Percentiles rank a stretch among this genome's conserved stretches.
Evolutionary conservation across 2,888 invertebrate species (phyloP).

Genomic region (Xiphydria camelus): DNA sequence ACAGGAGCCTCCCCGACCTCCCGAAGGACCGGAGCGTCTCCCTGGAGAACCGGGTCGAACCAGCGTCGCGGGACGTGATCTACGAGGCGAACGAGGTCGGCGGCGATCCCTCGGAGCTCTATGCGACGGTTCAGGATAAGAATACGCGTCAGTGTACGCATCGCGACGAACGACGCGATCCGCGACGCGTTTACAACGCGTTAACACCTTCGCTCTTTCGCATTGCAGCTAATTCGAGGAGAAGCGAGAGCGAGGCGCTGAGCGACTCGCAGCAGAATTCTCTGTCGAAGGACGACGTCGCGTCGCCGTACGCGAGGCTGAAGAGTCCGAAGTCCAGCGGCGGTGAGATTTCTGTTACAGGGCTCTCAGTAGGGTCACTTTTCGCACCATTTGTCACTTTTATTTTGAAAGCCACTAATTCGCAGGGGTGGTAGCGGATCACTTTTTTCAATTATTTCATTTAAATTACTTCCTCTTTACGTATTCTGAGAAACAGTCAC

Average conservation of each 20-base stretch:
- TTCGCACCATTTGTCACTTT: too few relatives aligned
- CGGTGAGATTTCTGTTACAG: too few relatives aligned
- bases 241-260: conserved; percentile 52
- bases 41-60: conserved; percentile 49
- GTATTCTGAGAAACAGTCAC: too few relatives aligned
- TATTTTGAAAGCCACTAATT: too few relatives aligned
- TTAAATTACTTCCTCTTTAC: too few relatives aligned
- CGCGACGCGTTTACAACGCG: not conserved
- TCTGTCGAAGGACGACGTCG: conserved; percentile 63
- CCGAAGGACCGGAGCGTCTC: conserved; percentile 70
- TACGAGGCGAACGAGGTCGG: conserved; percentile 52
- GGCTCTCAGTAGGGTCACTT: too few relatives aligned
- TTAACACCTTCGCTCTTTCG: not conserved
- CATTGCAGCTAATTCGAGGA: conserved; percentile 32
- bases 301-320: conserved; percentile 69
- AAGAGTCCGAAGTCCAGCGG: conserved; percentile 70
- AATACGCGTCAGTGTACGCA: conserved; percentile 52
- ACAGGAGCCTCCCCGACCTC: conserved; percentile 84
- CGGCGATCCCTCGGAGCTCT: conserved; percentile 82
- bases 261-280: conserved; percentile 67
- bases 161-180: conserved; percentile 54
- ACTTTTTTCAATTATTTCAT: too few relatives aligned
- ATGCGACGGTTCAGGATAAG: conserved; percentile 78
- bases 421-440: too few relatives aligned
- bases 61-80: conserved; percentile 42